Evolutionary conservation across 2,888 invertebrate genomes (phyloP).

Genomic region (Silvanus unidentatus): DNA sequence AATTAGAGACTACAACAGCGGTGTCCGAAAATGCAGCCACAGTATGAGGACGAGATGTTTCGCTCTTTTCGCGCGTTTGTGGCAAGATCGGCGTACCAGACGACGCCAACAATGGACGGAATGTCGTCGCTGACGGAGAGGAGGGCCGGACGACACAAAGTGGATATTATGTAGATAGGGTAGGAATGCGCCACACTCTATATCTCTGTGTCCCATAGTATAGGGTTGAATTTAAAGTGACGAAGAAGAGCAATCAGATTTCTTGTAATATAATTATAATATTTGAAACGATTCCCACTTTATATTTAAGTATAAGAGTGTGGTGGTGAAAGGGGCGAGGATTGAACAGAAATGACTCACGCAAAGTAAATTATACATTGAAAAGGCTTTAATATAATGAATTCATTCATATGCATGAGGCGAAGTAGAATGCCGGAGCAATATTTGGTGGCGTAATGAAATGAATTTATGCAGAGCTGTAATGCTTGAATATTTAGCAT

Average conservation of each 20-base stretch:
- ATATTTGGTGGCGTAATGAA: slow-evolving; percentile 60
- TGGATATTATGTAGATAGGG: too few species aligned
- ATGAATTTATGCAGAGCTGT: slow-evolving; percentile 62
- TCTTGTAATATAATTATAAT: slow-evolving; percentile 42
- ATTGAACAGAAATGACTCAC: slow-evolving; percentile 56
- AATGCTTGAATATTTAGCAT: slow-evolving; percentile 57
- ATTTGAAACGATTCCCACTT: slow-evolving; percentile 43
- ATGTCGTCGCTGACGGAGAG: too few species aligned
- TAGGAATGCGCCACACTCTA: too few species aligned
- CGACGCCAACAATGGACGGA: too few species aligned
- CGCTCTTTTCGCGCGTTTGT: too few species aligned
- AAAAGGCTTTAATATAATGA: slow-evolving; percentile 62
- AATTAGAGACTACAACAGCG: too few species aligned
- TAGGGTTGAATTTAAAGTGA: too few species aligned
- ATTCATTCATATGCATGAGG: slow-evolving; percentile 61
- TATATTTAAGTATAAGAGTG: slow-evolving; percentile 19
- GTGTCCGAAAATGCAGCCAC: too few species aligned
- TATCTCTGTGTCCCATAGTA: too few species aligned
- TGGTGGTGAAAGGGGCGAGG: slow-evolving; percentile 25
- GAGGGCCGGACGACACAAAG: too few species aligned
- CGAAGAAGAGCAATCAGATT: slow-evolving; percentile 23
- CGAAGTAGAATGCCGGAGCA: slow-evolving; percentile 50
- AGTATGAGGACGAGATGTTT: too few species aligned
- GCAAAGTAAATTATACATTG: slow-evolving; percentile 63
- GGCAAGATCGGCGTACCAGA: too few species aligned